Evolutionary conservation across 2,113 vertebrate species (phyloP), one percentile per base, ranked within the genome.

Genomic region (Corythornis cristatus): DNA sequence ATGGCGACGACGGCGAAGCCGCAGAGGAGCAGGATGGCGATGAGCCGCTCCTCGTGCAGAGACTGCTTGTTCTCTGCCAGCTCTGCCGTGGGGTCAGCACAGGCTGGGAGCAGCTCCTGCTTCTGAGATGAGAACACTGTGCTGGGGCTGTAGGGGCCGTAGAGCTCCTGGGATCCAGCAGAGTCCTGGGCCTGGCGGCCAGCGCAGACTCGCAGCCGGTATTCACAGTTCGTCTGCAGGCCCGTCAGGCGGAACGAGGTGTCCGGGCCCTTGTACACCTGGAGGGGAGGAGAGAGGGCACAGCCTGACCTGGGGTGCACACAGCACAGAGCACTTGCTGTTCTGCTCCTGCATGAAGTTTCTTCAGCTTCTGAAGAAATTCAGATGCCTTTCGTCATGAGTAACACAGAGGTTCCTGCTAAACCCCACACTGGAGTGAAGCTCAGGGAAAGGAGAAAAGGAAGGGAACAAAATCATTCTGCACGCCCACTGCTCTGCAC

Each of bases 251-350:
- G 95, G 96, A 97, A 98, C 3, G 97, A 97, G 5, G 97, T 96
- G 66, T 97, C 97, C 8, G 97, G 93, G 83, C 98, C 98, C 90
- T 98, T 98, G 96, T 98, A 98, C 51, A 98, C 97, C 98, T 98
- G 54, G 42, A 26, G 31, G 33, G 62, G 72, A 35, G 50, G 12
- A 58, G 23, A 75, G 48, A 43, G 43, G 48, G 23, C 70, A 54
- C 8, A 21, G 1, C 40, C 15, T 20, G 9, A 5, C 6, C 0
- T 0, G 54, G 61, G 14, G 15, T 11, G 64, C n/a, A 3, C 2
- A 2, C 45, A 17, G 9, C 4, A 21, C 5, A 4, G 5, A 31
- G 1, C 3, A 2, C 11, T 16, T 58, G 3, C 72, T 21, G 1
- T 16, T 9, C 58, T 2, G 22, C 54, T 37, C 29, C 20, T 14